phyloP scores from a whole-genome alignment of 2,113 vertebrate species.

The Microtus ochrogaster region DNA sequence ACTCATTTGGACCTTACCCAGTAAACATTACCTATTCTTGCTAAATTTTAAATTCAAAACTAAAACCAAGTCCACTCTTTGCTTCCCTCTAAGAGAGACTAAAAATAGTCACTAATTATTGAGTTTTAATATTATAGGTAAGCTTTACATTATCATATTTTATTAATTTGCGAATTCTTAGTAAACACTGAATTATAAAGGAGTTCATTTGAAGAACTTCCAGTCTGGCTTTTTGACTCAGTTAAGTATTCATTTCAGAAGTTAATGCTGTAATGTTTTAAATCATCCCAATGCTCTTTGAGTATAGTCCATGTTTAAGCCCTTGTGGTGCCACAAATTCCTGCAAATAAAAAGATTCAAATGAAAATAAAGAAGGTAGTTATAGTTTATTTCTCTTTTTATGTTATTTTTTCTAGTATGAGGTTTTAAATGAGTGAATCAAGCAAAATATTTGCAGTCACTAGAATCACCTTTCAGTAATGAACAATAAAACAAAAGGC shows the following conservation, averaged over 20 bases:
- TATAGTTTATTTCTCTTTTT: slow-evolving; percentile 38
- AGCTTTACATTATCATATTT: slow-evolving; percentile 33
- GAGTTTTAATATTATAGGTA: slow-evolving; percentile 49
- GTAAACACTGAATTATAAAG: slow-evolving; percentile 2
- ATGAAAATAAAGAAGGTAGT: not conserved
- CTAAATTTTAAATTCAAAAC: slow-evolving; percentile 50
- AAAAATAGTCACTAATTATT: not conserved
- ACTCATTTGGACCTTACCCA: no score
- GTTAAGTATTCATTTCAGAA: slow-evolving; percentile 28
- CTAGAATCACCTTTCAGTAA: slow-evolving; percentile 22
- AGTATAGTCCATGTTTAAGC: not conserved
- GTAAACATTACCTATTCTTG: not conserved
- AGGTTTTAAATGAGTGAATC: slow-evolving; percentile 55
- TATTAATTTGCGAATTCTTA: slow-evolving; percentile 36
- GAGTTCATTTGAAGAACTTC: slow-evolving; percentile 34
- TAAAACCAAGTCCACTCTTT: slow-evolving; percentile 35
- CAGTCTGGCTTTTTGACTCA: not conserved
- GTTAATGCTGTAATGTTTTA: not conserved
- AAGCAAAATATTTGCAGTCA: slow-evolving; percentile 53
- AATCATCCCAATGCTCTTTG: not conserved
- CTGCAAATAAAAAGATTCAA: slow-evolving; percentile 23
- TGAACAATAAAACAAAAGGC: slow-evolving; percentile 46
- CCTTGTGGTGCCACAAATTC: not conserved
- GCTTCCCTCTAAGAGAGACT: not conserved
- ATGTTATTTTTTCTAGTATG: slow-evolving; percentile 34